Percentiles rank a stretch among this genome's conserved stretches.
Conservation (phyloP, 2,888 invertebrate genomes). For the Oxytorus armatus region DNA sequence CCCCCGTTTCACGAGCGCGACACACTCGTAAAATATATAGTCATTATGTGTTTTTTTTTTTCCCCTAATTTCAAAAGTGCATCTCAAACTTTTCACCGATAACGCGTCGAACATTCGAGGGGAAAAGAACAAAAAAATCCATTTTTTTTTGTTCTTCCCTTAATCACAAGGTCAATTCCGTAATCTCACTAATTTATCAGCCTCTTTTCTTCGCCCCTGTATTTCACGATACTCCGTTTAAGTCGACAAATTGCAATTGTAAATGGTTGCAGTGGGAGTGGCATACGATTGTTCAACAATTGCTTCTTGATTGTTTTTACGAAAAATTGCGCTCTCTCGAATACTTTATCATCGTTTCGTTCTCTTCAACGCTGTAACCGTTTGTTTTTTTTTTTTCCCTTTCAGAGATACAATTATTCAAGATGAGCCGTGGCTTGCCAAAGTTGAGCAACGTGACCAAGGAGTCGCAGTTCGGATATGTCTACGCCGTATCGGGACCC, state of each 20-base stretch:
- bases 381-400: slow-evolving; percentile 36
- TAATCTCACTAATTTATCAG: neutral
- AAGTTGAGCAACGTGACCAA: slow-evolving; percentile 93
- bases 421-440: slow-evolving; percentile 88
- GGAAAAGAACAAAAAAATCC: neutral
- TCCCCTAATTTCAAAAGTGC: neutral
- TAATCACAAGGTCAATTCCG: neutral
- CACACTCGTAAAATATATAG: slow-evolving; percentile 34
- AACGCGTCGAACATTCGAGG: neutral
- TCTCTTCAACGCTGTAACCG: too few species aligned
- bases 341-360: too few species aligned
- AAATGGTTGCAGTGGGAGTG: slow-evolving; percentile 31
- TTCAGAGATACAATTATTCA: slow-evolving; percentile 77
- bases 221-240: neutral
- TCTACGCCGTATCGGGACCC: slow-evolving; percentile 99
- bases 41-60: slow-evolving; percentile 31
- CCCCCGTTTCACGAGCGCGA: too few species aligned
- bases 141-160: neutral
- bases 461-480: slow-evolving; percentile 96
- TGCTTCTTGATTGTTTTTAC: too few species aligned
- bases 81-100: neutral
- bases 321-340: too few species aligned
- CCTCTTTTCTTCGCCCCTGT: too few species aligned
- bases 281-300: slow-evolving; percentile 38
- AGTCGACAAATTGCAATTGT: slow-evolving; percentile 7